These are phyloP conservation scores for Thaleichthys pacificus DNA, from an alignment of 2,797 vertebrate species.

Conservation along the genomic window DNA sequence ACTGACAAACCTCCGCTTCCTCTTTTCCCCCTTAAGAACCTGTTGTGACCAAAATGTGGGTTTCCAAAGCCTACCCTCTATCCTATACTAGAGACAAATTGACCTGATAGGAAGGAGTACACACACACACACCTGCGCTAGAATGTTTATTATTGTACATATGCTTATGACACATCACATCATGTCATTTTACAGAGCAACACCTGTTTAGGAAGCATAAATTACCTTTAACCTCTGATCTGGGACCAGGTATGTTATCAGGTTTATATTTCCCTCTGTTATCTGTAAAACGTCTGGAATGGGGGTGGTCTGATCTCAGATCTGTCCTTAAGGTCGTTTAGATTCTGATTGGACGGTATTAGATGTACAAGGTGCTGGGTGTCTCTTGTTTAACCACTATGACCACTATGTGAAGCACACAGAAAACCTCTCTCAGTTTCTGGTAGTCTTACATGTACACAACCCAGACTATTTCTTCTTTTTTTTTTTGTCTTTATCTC, in stretches of 20 bases:
- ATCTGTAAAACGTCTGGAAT: not conserved
- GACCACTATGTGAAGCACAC: constrained; percentile 42
- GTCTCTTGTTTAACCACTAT: constrained; percentile 66
- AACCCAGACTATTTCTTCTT: constrained; percentile 16
- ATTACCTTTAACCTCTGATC: not conserved
- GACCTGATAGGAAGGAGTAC: constrained; percentile 24
- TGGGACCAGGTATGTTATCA: too few relatives aligned
- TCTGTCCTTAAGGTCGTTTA: not conserved
- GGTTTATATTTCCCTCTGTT: too few relatives aligned
- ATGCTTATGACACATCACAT: constrained; percentile 37
- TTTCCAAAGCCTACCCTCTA: not conserved
- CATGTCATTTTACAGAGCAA: constrained; percentile 24
- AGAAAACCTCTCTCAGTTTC: constrained; percentile 56
- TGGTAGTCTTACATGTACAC: constrained; percentile 65
- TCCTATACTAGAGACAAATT: not conserved
- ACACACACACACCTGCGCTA: constrained; percentile 28
- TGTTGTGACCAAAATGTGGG: constrained; percentile 20
- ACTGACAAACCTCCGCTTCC: not conserved
- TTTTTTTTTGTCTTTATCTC: constrained; percentile 29
- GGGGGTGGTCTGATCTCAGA: constrained; percentile 8
- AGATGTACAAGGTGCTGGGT: constrained; percentile 36
- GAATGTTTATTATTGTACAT: constrained; percentile 60
- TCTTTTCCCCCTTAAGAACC: constrained; percentile 3
- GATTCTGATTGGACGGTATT: constrained; percentile 4
- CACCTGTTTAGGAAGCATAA: constrained; percentile 16